Evolutionary conservation across 2,113 vertebrate genomes (phyloP), one percentile per base, ranked within the genome.

Genomic region (Bombycilla garrulus): DNA sequence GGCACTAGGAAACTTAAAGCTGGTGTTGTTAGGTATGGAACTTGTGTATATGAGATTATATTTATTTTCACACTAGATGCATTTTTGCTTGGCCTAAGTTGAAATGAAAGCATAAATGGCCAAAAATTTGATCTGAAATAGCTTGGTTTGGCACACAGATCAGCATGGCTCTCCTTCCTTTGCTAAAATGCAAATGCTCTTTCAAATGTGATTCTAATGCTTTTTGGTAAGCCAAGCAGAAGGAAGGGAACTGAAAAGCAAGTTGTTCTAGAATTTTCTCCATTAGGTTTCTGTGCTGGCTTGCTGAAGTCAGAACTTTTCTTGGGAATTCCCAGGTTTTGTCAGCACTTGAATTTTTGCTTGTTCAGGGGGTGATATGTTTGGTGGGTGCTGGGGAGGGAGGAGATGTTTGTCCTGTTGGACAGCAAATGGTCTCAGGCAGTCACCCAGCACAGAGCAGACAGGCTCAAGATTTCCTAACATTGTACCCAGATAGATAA

Each of bases 91-190:
- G 29, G 17, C 11, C 44, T 79, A 79, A 48, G n/a, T 53, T 53
- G 62, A 71, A 83, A 83, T 71, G 18, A 40, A 67, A 80, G 18
- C 24, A 77, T 29, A 76, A 80, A 57, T 23, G 24, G 28, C 47
- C 24, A 44, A 40, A 24, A 71, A 38, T 40, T 24, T 56, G 12
- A 57, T 56, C 15, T 66, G n/a, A 74, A 88, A 48, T 36, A 48
- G 16, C 42, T 76, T 57, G 6, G 6, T 74, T 88, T 70, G 57
- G 16, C 25, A 44, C 15, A 28, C 15, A 86, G 4, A 31, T 70
- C 1, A 0, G 28, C 1, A 1, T 24, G 62, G 22, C 21, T 28
- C 15, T 48, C 25, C 15, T 50, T 67, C 7, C 25, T 50, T 36
- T 72, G 6, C 29, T 36, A 31, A 86, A 91, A 80, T 38, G 7